Conservation (phyloP, 2,888 invertebrate genomes). For the Malachius bipustulatus region DNA sequence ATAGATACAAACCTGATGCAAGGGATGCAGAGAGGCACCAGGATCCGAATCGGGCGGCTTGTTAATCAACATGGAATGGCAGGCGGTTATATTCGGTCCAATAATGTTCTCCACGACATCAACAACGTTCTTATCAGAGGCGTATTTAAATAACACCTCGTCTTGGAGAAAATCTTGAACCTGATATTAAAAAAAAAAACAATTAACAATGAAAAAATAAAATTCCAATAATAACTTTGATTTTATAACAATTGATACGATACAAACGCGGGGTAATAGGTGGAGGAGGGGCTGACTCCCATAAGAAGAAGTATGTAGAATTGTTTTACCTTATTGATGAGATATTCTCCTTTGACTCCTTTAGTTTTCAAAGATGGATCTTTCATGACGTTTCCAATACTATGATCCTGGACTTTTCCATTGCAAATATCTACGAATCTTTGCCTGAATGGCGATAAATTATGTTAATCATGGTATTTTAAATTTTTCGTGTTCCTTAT, state of each 20-base stretch:
- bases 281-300: too few species aligned
- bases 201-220: slow-evolving; percentile 4
- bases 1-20: slow-evolving; percentile 54
- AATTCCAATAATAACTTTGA: too few species aligned
- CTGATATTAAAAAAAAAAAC: slow-evolving; percentile 27
- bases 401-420: slow-evolving; percentile 40
- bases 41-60: slow-evolving; percentile 69
- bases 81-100: slow-evolving; percentile 60
- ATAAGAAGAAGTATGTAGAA: too few species aligned
- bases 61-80: slow-evolving; percentile 83
- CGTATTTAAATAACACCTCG: slow-evolving; percentile 58
- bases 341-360: slow-evolving; percentile 47
- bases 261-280: too few species aligned
- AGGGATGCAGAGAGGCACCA: slow-evolving; percentile 49
- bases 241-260: too few species aligned
- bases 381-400: slow-evolving; percentile 50
- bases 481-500: too few species aligned
- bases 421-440: slow-evolving; percentile 52
- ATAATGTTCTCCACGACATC: slow-evolving; percentile 60
- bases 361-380: slow-evolving; percentile 51
- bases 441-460: too few species aligned
- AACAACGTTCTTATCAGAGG: slow-evolving; percentile 47
- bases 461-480: too few species aligned
- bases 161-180: slow-evolving; percentile 68
- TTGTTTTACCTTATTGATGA: slow-evolving; percentile 55